These are phyloP conservation scores for Blastobasis lacticolella DNA, from an alignment of 2,888 invertebrate species.

Conservation along the genomic window DNA sequence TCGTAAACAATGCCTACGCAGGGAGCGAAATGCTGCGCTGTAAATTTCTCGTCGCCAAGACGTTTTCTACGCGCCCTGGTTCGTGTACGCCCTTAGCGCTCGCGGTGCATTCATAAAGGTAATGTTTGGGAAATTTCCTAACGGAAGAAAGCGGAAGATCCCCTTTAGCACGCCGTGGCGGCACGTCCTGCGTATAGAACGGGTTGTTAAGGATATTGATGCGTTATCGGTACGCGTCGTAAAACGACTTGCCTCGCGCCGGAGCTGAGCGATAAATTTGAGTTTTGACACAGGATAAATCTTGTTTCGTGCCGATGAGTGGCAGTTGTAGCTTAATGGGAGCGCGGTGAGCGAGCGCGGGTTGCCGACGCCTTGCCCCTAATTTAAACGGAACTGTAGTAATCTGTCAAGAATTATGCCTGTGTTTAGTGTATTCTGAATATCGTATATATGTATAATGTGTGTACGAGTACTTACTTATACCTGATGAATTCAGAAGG, in stretches of 20 bases:
- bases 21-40: background rate
- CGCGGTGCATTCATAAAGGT: too few relatives aligned
- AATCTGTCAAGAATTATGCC: too few relatives aligned
- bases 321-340: background rate
- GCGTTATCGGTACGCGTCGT: constrained; percentile 32
- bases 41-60: too few relatives aligned
- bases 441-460: too few relatives aligned
- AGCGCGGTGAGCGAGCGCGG: background rate
- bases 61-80: too few relatives aligned
- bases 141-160: background rate
- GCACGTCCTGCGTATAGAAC: constrained; percentile 12
- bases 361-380: background rate
- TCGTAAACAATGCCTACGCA: constrained; percentile 14
- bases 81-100: too few relatives aligned
- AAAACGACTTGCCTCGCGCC: constrained; percentile 29
- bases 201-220: constrained; percentile 33
- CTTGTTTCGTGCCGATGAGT: too few relatives aligned
- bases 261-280: constrained; percentile 13
- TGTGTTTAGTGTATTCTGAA: too few relatives aligned
- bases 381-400: too few relatives aligned
- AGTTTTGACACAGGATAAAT: constrained; percentile 15
- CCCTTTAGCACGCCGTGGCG: background rate
- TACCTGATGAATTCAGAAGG: too few relatives aligned
- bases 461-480: too few relatives aligned
- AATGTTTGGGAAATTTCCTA: too few relatives aligned